Evolutionary conservation across 2,888 invertebrate genomes (phyloP).

Genomic region (Phortica okadai): DNA sequence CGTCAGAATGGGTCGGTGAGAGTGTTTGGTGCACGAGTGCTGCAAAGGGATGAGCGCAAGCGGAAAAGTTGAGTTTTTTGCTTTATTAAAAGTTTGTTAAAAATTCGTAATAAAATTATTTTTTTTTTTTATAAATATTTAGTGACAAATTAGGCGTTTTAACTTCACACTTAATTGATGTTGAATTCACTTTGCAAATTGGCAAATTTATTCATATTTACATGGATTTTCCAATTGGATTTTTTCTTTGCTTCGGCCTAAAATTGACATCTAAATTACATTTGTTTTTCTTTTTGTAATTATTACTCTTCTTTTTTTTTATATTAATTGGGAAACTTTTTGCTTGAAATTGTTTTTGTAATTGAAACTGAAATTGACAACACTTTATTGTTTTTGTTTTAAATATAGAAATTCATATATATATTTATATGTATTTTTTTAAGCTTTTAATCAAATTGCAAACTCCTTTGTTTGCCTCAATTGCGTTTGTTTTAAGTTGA

Average conservation of each 20-base stretch:
- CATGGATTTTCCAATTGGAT: background rate
- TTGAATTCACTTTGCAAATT: background rate
- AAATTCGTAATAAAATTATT: background rate
- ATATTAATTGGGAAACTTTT: background rate
- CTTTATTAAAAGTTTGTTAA: background rate
- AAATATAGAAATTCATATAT: background rate
- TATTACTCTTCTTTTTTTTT: background rate
- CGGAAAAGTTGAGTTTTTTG: background rate
- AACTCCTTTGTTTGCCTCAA: background rate
- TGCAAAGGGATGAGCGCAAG: no score
- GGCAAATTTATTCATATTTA: background rate
- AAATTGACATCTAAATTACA: slow-evolving; percentile 19
- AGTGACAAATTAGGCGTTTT: background rate
- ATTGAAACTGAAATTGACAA: slow-evolving; percentile 27
- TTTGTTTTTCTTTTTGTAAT: background rate
- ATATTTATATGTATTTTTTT: background rate
- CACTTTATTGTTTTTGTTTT: background rate
- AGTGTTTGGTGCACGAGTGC: no score
- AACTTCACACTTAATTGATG: no score
- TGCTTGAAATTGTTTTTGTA: slow-evolving; percentile 14
- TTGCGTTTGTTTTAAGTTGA: background rate
- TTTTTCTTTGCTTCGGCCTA: background rate
- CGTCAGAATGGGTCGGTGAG: no score
- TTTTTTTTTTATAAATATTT: background rate
- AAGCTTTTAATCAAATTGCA: background rate